Conservation (phyloP, 2,113 vertebrate genomes). For the Antigone vipio region DNA sequence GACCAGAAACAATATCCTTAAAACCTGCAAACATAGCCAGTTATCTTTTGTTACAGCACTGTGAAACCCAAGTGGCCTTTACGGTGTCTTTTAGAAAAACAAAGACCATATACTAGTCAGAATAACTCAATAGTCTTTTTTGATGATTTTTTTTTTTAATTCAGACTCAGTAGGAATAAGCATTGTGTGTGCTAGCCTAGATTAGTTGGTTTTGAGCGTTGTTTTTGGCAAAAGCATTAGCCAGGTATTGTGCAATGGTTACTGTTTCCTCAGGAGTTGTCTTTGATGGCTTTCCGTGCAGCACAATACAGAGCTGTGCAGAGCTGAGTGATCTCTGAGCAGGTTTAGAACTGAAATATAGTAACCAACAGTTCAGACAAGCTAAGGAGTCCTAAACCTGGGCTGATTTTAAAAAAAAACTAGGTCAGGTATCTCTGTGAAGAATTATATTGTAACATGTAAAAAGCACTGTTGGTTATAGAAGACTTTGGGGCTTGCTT, state of each 20-base stretch:
- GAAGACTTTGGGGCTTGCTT: background rate
- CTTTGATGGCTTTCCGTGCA: background rate
- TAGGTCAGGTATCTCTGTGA: background rate
- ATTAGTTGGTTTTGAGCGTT: background rate
- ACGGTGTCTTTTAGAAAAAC: background rate
- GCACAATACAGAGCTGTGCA: background rate
- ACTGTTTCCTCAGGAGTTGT: background rate
- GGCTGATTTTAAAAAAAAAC: constrained; percentile 13
- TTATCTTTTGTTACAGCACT: background rate
- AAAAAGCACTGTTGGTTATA: constrained; percentile 9
- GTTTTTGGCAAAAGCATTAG: background rate
- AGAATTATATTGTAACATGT: background rate
- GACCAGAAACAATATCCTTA: background rate
- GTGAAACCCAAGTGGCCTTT: background rate
- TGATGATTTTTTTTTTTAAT: background rate
- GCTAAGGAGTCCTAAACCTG: background rate
- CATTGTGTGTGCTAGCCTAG: background rate
- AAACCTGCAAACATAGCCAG: background rate
- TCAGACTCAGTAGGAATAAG: background rate
- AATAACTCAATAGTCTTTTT: background rate
- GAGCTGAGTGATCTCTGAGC: background rate
- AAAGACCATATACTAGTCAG: background rate
- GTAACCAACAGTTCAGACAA: background rate
- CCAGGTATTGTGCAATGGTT: background rate
- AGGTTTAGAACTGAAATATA: background rate